These are phyloP conservation scores for Macrosteles quadrilineatus DNA, from an alignment of 1,140 invertebrate genomes.

Conservation along the genomic window DNA sequence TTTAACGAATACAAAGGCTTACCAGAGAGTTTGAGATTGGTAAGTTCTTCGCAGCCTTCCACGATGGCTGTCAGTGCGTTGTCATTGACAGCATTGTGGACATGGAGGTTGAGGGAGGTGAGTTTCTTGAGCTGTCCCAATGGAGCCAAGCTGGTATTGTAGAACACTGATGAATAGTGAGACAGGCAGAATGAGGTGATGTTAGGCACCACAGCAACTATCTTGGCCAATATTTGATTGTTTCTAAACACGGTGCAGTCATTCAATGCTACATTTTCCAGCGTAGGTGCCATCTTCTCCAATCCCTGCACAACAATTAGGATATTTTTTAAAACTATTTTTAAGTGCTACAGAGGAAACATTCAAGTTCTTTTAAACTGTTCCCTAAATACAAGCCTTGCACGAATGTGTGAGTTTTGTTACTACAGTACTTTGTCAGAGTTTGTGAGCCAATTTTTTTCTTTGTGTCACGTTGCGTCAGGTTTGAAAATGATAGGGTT, in stretches of 20 bases:
- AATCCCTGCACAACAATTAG: background rate
- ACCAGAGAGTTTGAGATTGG: background rate
- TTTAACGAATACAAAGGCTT: too few species aligned
- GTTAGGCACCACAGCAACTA: background rate
- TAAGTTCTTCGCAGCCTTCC: background rate
- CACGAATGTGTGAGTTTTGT: too few species aligned
- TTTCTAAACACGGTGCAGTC: background rate
- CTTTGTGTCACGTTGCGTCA: too few species aligned
- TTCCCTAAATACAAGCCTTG: too few species aligned
- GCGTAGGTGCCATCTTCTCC: background rate
- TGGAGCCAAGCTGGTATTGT: background rate
- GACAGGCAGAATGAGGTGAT: background rate
- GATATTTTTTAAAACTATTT: too few species aligned
- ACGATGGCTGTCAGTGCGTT: background rate
- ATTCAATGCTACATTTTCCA: background rate
- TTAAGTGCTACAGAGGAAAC: too few species aligned
- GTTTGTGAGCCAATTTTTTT: too few species aligned
- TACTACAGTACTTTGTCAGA: too few species aligned
- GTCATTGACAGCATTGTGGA: background rate
- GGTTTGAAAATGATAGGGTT: too few species aligned
- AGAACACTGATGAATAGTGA: background rate
- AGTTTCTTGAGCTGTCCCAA: background rate
- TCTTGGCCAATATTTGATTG: background rate
- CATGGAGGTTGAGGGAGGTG: background rate
- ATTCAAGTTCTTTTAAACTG: too few species aligned